phyloP scores from a whole-genome alignment of 1,140 invertebrate species.

The Drosophila sechellia region DNA sequence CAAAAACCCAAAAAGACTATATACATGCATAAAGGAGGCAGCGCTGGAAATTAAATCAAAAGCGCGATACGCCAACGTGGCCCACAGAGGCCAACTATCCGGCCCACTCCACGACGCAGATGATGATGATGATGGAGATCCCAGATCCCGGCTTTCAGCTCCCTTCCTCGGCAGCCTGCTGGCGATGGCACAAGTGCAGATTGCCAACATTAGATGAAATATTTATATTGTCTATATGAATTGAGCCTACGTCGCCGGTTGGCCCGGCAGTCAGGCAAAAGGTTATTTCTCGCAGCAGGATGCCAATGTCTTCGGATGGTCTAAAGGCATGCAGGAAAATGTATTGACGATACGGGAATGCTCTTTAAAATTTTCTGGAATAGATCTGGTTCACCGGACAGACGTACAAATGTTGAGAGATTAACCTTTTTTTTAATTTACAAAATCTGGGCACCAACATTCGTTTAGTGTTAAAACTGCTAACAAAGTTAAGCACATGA shows the following conservation, averaged over 20 bases:
- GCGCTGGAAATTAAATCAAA: conserved; percentile 77
- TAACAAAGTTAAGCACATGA: no score
- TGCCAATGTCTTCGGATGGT: conserved; percentile 36
- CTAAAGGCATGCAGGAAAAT: neutral
- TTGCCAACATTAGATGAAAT: conserved; percentile 84
- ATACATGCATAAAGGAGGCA: conserved; percentile 39
- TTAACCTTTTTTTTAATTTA: no score
- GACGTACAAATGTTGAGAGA: no score
- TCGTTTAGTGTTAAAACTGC: no score
- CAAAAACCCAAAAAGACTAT: conserved; percentile 31
- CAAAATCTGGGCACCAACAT: neutral
- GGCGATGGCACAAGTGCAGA: conserved; percentile 83
- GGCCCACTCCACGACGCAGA: conserved; percentile 56
- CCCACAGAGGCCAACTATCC: conserved; percentile 28
- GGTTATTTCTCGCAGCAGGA: conserved; percentile 78
- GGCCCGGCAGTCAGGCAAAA: conserved; percentile 50
- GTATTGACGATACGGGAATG: neutral
- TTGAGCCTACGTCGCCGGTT: conserved; percentile 64
- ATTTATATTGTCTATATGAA: conserved; percentile 84
- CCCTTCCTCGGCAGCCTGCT: conserved; percentile 22
- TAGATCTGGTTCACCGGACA: no score
- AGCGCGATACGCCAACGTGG: conserved; percentile 76
- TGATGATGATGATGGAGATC: conserved; percentile 62
- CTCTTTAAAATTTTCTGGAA: neutral
- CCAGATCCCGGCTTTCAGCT: conserved; percentile 29